A percentile compares a stretch with the other conserved stretches of the same genome.
Conservation (phyloP, 2,113 vertebrate species). For the Lepisosteus osseus region DNA sequence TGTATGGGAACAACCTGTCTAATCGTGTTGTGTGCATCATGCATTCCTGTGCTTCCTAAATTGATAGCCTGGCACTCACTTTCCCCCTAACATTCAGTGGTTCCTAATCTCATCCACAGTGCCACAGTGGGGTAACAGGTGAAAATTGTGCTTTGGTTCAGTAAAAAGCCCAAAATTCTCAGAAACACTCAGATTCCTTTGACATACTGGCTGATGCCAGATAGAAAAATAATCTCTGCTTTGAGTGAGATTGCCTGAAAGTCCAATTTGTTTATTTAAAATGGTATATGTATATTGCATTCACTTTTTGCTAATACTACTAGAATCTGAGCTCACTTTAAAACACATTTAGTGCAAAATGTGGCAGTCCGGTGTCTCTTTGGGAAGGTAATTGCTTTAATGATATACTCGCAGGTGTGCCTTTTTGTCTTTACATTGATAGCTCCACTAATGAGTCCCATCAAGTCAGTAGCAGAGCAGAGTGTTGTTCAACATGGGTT, state of each 20-base stretch:
- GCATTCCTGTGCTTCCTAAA: no score
- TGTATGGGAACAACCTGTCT: no score
- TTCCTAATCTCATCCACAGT: no score
- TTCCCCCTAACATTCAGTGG: no score
- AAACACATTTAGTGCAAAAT: conserved; percentile 4
- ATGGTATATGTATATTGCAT: conserved; percentile 5
- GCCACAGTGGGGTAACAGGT: no score
- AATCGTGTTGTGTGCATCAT: no score
- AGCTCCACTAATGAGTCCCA: conserved; percentile 15
- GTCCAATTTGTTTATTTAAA: conserved; percentile 13
- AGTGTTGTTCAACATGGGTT: no score
- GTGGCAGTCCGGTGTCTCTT: conserved; percentile 22
- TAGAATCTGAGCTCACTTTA: conserved; percentile 9
- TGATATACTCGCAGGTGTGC: conserved; percentile 24
- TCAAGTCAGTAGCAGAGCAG: not conserved
- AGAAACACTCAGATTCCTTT: not conserved
- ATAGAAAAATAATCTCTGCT: not conserved
- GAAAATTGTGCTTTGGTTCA: no score
- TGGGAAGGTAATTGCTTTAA: conserved; percentile 29
- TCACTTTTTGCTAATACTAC: conserved; percentile 16
- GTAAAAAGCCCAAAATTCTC: no score
- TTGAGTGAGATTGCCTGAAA: not conserved
- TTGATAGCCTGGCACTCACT: no score
- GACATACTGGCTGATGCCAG: not conserved
- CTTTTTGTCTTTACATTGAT: conserved; percentile 26